Percentiles rank a stretch among this genome's conserved stretches.
phyloP scores from a whole-genome alignment of 2,888 invertebrate genomes.

The Leptinotarsa tumamoca region DNA sequence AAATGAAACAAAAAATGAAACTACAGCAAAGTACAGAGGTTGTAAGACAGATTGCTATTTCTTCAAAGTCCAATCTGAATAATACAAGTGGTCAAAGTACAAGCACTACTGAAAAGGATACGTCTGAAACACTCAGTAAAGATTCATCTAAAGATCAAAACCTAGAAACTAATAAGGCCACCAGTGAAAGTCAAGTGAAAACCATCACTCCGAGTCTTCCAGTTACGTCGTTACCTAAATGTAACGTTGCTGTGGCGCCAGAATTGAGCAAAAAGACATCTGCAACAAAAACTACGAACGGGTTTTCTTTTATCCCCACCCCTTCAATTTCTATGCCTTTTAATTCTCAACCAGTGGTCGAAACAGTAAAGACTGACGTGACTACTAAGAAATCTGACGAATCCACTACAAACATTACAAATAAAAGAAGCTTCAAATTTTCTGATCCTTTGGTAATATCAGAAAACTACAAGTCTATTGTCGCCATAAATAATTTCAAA shows the following conservation, averaged over 20 bases:
- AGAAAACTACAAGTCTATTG: constrained; percentile 63
- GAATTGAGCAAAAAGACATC: constrained; percentile 15
- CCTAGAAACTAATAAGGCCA: not conserved
- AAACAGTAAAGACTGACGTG: constrained; percentile 42
- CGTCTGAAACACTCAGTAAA: not conserved
- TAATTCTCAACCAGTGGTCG: constrained; percentile 16
- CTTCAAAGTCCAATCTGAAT: constrained; percentile 67
- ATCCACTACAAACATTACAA: constrained; percentile 43
- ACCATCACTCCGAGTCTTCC: constrained; percentile 61
- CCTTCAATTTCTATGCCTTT: not conserved
- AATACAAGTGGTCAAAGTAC: constrained; percentile 46
- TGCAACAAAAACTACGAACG: constrained; percentile 20
- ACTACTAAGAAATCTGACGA: constrained; percentile 40
- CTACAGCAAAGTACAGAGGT: constrained; percentile 73
- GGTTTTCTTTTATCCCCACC: constrained; percentile 2
- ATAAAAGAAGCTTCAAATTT: constrained; percentile 62
- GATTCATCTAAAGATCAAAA: not conserved
- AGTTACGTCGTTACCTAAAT: constrained; percentile 71
- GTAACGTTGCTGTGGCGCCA: constrained; percentile 67
- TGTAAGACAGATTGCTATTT: constrained; percentile 73
- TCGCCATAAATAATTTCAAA: constrained; percentile 70
- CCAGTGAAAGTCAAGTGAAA: not conserved
- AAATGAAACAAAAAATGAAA: constrained; percentile 71
- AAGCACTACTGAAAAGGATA: constrained; percentile 50
- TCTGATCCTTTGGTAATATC: constrained; percentile 68